Conservation (phyloP, 2,888 invertebrate species). For the Imbricaverruca yamaguchii region DNA sequence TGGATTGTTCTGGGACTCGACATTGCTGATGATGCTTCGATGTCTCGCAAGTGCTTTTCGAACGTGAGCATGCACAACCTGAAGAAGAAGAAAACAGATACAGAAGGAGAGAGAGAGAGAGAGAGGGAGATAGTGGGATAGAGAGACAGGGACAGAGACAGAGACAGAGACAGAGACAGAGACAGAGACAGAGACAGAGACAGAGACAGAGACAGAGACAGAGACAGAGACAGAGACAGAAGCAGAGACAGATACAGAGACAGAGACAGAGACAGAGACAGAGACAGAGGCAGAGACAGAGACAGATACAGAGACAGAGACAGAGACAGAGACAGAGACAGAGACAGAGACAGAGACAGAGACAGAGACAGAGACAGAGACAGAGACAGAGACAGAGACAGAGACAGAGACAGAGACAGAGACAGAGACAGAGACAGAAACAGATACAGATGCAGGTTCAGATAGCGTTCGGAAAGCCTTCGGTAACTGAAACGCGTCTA, state of each 20-base stretch:
- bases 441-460: background rate
- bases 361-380: background rate
- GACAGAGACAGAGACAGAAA: background rate
- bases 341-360: background rate
- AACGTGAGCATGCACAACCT: too few species aligned
- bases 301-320: background rate
- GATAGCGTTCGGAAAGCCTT: too few species aligned
- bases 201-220: background rate
- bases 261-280: background rate
- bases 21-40: too few species aligned
- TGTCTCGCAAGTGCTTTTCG: too few species aligned
- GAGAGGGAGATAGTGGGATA: too few species aligned
- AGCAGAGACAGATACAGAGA: background rate
- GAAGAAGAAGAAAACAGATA: too few species aligned
- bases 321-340: background rate
- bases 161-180: background rate
- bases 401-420: background rate
- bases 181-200: background rate
- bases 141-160: background rate
- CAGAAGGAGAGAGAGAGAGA: too few species aligned
- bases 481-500: too few species aligned
- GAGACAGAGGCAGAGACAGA: background rate
- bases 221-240: background rate
- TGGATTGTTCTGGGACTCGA: too few species aligned
- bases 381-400: background rate